Evolutionary conservation across 2,113 vertebrate species (phyloP).

Genomic region (Burhinus bistriatus): DNA sequence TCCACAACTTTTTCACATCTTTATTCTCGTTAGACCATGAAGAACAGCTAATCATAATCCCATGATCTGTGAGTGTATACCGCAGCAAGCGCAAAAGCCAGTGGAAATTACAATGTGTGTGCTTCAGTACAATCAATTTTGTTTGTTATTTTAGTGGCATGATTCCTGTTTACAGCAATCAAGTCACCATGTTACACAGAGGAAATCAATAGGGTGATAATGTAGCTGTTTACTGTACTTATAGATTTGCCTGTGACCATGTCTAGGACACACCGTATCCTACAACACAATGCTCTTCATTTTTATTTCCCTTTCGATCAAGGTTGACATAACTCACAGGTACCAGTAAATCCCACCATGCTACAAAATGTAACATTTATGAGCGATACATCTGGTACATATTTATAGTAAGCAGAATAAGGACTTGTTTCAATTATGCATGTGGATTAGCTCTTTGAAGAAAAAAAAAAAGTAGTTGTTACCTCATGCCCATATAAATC

Average conservation of each 20-base stretch:
- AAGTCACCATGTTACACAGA: conserved; percentile 10
- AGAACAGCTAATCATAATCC: background rate
- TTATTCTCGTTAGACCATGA: background rate
- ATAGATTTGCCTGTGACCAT: background rate
- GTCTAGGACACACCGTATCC: background rate
- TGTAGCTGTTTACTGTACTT: conserved; percentile 51
- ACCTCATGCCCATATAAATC: conserved; percentile 62
- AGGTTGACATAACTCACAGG: conserved; percentile 15
- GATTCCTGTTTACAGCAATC: conserved; percentile 61
- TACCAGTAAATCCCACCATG: conserved; percentile 15
- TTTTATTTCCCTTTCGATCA: conserved; percentile 43
- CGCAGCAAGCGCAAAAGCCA: background rate
- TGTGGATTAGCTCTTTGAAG: conserved; percentile 61
- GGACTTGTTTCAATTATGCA: conserved; percentile 57
- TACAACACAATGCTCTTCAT: background rate
- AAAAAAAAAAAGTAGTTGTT: conserved; percentile 57
- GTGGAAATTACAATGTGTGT: conserved; percentile 38
- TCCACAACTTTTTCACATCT: background rate
- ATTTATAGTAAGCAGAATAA: conserved; percentile 57
- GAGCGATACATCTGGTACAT: conserved; percentile 52
- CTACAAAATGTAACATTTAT: conserved; percentile 12
- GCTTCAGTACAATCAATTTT: conserved; percentile 50
- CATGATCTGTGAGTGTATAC: background rate
- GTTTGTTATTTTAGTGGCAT: conserved; percentile 62
- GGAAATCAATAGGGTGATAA: conserved; percentile 59